A percentile compares a stretch with the other conserved stretches of the same genome.
phyloP scores from a whole-genome alignment of 2,888 invertebrate genomes.

The Galerucella nymphaeae region DNA sequence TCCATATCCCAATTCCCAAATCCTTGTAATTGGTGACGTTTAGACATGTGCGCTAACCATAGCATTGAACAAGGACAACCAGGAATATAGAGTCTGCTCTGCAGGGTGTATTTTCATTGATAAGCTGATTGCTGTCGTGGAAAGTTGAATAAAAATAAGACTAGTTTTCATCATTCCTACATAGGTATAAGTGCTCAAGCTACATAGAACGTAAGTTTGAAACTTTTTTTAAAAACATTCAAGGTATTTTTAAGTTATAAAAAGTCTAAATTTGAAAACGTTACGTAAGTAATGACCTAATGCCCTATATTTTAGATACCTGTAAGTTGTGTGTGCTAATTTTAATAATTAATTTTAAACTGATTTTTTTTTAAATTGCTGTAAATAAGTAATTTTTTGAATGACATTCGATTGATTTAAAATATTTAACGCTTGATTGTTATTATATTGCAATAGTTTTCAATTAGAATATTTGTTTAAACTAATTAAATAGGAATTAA shows the following conservation, averaged over 20 bases:
- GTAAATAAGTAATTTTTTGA: neutral
- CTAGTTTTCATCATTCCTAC: neutral
- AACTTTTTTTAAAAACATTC: no score
- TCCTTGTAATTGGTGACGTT: neutral
- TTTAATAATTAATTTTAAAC: neutral
- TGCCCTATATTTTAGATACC: neutral
- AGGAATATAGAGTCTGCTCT: constrained; percentile 7
- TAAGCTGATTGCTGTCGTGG: neutral
- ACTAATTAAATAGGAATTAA: neutral
- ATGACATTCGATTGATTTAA: neutral
- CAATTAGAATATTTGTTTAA: neutral
- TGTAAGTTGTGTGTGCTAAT: neutral
- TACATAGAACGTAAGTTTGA: neutral
- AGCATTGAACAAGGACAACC: neutral
- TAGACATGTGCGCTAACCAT: neutral
- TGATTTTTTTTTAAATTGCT: neutral
- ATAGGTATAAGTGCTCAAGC: neutral
- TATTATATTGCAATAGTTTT: neutral
- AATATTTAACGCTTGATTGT: neutral
- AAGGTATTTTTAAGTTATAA: neutral
- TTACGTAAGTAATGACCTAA: neutral
- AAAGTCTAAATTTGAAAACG: neutral
- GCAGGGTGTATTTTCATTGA: constrained; percentile 3
- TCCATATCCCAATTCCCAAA: neutral
- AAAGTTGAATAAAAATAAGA: neutral